Conservation (phyloP, 2,113 vertebrate species). For the Halichoerus grypus region DNA sequence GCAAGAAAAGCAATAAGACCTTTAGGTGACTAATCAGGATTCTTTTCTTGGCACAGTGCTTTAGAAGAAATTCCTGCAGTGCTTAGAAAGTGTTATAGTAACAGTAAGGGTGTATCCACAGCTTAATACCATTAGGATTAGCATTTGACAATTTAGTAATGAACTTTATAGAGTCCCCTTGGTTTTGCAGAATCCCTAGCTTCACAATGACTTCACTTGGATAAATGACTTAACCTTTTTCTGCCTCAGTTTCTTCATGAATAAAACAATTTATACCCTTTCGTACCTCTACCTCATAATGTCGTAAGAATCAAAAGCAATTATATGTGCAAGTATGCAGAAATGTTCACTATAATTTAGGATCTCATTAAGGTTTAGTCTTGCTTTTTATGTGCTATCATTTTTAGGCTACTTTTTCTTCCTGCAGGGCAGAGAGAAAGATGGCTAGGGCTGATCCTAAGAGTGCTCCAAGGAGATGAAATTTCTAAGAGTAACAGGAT, state of each 20-base stretch:
- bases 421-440: neutral
- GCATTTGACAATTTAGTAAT: neutral
- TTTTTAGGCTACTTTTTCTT: neutral
- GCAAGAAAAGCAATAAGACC: neutral
- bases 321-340: neutral
- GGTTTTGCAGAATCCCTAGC: neutral
- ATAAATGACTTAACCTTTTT: conserved; percentile 39
- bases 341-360: neutral
- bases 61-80: neutral
- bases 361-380: neutral
- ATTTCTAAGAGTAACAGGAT: conserved; percentile 32
- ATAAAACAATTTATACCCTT: conserved; percentile 18
- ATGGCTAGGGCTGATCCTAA: neutral
- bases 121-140: neutral
- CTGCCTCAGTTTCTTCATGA: conserved; percentile 72
- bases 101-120: accelerated
- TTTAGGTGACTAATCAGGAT: neutral
- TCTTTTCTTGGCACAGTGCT: neutral
- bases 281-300: neutral
- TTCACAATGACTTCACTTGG: neutral
- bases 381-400: neutral
- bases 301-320: neutral
- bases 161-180: neutral
- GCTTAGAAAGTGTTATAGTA: neutral
- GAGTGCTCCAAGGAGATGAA: neutral